Conservation (phyloP, 2,113 vertebrate genomes). For the Mobula hypostoma region DNA sequence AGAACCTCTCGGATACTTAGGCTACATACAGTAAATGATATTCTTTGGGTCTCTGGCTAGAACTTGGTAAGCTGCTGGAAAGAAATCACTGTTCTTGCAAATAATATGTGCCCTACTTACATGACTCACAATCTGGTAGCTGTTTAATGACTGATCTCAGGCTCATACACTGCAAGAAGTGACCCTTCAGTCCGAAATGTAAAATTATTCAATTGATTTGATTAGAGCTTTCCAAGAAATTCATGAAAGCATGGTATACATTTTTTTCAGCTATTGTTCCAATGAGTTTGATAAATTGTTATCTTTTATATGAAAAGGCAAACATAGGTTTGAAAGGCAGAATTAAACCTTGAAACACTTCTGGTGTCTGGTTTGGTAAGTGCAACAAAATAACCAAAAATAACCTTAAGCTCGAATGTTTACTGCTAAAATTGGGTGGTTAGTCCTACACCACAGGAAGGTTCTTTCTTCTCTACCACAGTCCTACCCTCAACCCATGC, state of each 20-base stretch:
- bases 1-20: background rate
- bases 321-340: background rate
- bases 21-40: conserved; percentile 9
- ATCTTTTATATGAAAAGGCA: background rate
- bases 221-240: background rate
- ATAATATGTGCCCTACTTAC: background rate
- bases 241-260: background rate
- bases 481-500: background rate
- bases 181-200: background rate
- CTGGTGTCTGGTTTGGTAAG: background rate
- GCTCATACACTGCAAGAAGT: background rate
- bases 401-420: background rate
- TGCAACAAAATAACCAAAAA: background rate
- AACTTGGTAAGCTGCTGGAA: background rate
- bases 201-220: background rate
- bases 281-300: background rate
- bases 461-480: background rate
- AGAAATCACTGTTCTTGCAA: conserved; percentile 23
- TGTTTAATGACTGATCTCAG: background rate
- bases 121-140: background rate
- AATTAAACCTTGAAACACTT: background rate
- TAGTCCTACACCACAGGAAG: background rate
- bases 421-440: background rate
- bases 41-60: background rate
- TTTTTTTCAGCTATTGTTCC: background rate